Percentiles rank a stretch among this genome's conserved stretches.
These are phyloP conservation scores for Drosophila cognata DNA, from an alignment of 2,888 invertebrate species.

Conservation along the genomic window DNA sequence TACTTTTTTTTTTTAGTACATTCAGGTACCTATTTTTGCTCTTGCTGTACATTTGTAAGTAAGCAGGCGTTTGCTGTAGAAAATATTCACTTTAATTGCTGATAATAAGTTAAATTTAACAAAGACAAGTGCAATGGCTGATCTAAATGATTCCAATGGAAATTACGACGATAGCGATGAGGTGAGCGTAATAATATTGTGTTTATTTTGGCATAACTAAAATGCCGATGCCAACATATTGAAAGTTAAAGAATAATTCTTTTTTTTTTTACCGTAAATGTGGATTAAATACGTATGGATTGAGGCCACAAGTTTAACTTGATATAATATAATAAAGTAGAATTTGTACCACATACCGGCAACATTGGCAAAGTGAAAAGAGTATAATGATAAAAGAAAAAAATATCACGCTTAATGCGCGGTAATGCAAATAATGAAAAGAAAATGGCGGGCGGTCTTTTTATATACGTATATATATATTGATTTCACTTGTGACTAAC, in stretches of 20 bases:
- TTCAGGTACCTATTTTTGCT: slow-evolving; percentile 53
- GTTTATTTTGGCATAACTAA: slow-evolving; percentile 17
- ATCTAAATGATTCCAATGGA: slow-evolving; percentile 76
- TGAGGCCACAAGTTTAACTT: not conserved
- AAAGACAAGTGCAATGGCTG: slow-evolving; percentile 62
- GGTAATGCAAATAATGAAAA: slow-evolving; percentile 57
- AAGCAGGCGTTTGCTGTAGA: slow-evolving; percentile 41
- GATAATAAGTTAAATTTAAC: slow-evolving; percentile 2
- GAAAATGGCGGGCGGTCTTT: slow-evolving; percentile 69
- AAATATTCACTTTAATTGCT: slow-evolving; percentile 21
- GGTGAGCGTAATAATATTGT: slow-evolving; percentile 51
- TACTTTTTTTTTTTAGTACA: slow-evolving; percentile 36
- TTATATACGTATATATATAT: slow-evolving; percentile 8
- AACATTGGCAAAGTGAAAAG: too few species aligned
- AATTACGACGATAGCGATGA: slow-evolving; percentile 80
- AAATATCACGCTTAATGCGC: slow-evolving; percentile 21
- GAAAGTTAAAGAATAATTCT: slow-evolving; percentile 6
- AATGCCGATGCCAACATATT: slow-evolving; percentile 45
- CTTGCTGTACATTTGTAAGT: slow-evolving; percentile 53
- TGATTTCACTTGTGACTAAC: slow-evolving; percentile 61
- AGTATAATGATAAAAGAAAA: not conserved
- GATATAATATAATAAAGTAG: not conserved
- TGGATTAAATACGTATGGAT: not conserved
- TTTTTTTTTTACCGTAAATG: not conserved
- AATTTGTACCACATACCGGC: not conserved